Percentiles rank a stretch among this genome's conserved stretches.
phyloP scores from a whole-genome alignment of 2,888 invertebrate genomes.

The Macrosiphum euphorbiae region DNA sequence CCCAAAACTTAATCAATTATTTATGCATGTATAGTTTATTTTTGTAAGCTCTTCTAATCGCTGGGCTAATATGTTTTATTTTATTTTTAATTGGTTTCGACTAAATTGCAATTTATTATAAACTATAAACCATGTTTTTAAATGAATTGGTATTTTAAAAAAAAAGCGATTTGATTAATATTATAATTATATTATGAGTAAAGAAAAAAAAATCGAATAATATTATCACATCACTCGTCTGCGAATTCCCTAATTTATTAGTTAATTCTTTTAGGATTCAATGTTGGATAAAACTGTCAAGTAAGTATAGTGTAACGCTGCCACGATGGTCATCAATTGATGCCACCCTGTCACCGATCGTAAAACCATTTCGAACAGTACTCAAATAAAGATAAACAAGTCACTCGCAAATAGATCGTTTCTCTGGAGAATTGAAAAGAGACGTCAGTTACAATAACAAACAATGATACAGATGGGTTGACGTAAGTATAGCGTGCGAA shows the following conservation, averaged over 20 bases:
- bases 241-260: neutral
- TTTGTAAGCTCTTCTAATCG: neutral
- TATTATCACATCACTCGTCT: neutral
- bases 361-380: slow-evolving; percentile 20
- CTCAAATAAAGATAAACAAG: slow-evolving; percentile 40
- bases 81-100: neutral
- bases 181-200: neutral
- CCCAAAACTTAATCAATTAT: neutral
- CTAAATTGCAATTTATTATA: slow-evolving; percentile 12
- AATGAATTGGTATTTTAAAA: neutral
- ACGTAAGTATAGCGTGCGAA: neutral
- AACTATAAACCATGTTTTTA: neutral
- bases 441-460: slow-evolving; percentile 36
- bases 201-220: neutral
- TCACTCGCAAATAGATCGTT: slow-evolving; percentile 29
- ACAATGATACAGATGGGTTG: neutral
- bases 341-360: slow-evolving; percentile 20
- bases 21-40: neutral
- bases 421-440: slow-evolving; percentile 40
- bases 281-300: neutral
- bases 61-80: neutral
- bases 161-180: neutral
- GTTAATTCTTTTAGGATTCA: slow-evolving; percentile 22
- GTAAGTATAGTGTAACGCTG: slow-evolving; percentile 16
- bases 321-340: slow-evolving; percentile 7